Evolutionary conservation across 2,113 vertebrate species (phyloP).

Genomic region (Phocoena phocoena): DNA sequence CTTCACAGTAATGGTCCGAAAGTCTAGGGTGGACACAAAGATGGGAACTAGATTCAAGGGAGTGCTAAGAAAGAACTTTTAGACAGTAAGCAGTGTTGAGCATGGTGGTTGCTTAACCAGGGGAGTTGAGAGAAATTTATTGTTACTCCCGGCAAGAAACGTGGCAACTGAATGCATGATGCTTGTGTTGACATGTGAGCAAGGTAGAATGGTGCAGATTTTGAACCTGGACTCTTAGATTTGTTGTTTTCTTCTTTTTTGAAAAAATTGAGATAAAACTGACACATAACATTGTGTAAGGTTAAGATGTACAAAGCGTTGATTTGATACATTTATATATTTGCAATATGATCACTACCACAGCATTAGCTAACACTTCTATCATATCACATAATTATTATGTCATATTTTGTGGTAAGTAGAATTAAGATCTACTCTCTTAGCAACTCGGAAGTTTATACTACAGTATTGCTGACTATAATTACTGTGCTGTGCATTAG

Average conservation of each 20-base stretch:
- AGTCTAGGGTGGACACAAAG: not conserved
- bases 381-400: not conserved
- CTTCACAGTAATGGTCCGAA: too few relatives aligned
- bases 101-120: not conserved
- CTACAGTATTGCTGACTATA: not conserved
- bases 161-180: fast-evolving
- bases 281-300: not conserved
- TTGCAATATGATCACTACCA: not conserved
- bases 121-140: not conserved
- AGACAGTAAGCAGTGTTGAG: not conserved
- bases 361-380: not conserved
- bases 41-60: not conserved
- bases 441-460: not conserved
- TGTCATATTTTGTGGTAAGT: not conserved
- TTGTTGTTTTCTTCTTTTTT: not conserved
- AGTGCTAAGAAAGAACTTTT: not conserved
- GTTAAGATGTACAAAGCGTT: not conserved
- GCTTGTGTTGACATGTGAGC: too few relatives aligned
- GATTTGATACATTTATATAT: too few relatives aligned
- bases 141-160: not conserved
- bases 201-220: fast-evolving
- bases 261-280: not conserved
- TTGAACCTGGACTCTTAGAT: not conserved
- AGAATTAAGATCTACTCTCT: not conserved
- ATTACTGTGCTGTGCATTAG: too few relatives aligned